These are phyloP conservation scores for Hypothenemus hampei DNA, from an alignment of 1,140 invertebrate genomes.

Conservation along the genomic window DNA sequence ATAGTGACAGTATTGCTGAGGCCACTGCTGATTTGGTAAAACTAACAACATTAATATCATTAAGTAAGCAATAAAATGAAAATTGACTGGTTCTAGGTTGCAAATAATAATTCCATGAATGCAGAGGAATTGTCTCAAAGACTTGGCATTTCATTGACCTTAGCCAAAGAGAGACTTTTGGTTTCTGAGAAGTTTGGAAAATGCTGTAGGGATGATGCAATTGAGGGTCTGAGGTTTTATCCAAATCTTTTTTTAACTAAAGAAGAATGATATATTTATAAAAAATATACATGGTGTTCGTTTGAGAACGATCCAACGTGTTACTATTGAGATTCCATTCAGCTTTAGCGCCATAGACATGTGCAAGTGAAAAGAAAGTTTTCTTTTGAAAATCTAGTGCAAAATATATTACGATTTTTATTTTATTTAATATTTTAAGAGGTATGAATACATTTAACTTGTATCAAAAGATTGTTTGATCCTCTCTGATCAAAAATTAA, in stretches of 20 bases:
- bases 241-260: conserved; percentile 71
- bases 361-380: too few relatives aligned
- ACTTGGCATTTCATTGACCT: conserved; percentile 76
- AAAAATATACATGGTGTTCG: too few relatives aligned
- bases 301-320: too few relatives aligned
- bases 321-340: too few relatives aligned
- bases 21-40: conserved; percentile 66
- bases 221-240: conserved; percentile 90
- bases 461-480: too few relatives aligned
- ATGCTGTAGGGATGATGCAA: conserved; percentile 89
- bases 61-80: background rate
- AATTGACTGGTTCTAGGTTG: conserved; percentile 56
- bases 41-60: too few relatives aligned
- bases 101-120: conserved; percentile 67
- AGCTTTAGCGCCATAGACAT: too few relatives aligned
- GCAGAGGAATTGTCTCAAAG: conserved; percentile 80
- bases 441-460: too few relatives aligned
- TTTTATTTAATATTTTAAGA: too few relatives aligned
- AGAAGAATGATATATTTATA: conserved; percentile 22
- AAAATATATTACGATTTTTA: too few relatives aligned
- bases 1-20: conserved; percentile 71
- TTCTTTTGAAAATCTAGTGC: too few relatives aligned
- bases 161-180: conserved; percentile 82
- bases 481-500: too few relatives aligned
- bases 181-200: conserved; percentile 77